A percentile compares a stretch with the other conserved stretches of the same genome.
These are phyloP conservation scores for Drosophila phalerata DNA, from an alignment of 2,888 invertebrate species.

Conservation along the genomic window DNA sequence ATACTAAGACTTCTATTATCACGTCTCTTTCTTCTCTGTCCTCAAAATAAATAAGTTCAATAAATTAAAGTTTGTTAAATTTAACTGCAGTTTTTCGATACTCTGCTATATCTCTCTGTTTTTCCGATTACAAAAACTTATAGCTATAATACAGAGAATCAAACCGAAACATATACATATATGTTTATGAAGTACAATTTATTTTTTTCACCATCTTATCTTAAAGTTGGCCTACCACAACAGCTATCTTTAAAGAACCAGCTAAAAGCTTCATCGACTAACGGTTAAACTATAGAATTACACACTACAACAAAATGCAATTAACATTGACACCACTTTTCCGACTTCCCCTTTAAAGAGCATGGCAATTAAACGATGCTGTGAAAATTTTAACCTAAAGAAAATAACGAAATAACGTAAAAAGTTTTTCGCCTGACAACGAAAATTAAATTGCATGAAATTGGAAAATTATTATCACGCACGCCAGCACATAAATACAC, in stretches of 20 bases:
- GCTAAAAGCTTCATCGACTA: constrained; percentile 21
- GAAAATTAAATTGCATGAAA: constrained; percentile 79
- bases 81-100: too few species aligned
- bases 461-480: constrained; percentile 78
- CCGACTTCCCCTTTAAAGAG: constrained; percentile 27
- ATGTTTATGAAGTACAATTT: too few species aligned
- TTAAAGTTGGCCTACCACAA: neutral
- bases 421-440: constrained; percentile 63
- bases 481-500: constrained; percentile 32
- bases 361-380: constrained; percentile 55
- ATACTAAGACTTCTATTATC: too few species aligned
- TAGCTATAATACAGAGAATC: too few species aligned
- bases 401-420: constrained; percentile 30
- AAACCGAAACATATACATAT: too few species aligned
- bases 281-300: constrained; percentile 49
- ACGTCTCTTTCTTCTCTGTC: too few species aligned
- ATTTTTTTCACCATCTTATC: too few species aligned
- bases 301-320: constrained; percentile 64
- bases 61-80: too few species aligned
- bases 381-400: constrained; percentile 9
- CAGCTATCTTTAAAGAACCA: neutral
- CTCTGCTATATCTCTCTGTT: too few species aligned
- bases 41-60: too few species aligned
- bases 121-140: too few species aligned
- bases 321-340: constrained; percentile 40